Base-by-base conservation (phyloP, 2,797 vertebrate genomes). In the Enteromius radiatus region DNA sequence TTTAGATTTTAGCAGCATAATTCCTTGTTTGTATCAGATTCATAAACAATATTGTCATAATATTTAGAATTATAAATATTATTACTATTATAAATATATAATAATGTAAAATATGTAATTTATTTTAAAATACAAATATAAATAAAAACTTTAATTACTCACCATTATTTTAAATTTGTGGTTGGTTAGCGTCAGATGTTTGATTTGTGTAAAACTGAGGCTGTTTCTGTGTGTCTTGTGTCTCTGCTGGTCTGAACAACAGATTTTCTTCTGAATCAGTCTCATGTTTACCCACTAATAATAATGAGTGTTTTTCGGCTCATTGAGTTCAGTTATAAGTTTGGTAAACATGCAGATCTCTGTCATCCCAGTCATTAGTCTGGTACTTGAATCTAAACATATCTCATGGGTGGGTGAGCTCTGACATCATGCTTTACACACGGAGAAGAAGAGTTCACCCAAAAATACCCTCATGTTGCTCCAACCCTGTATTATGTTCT, bases 361-460 rank as follows among this genome's bases (percentile, higher is more conserved):
- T n/a, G 77, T 79, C 76, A 26, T 78, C 64, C 49, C 33, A 41
- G 31, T 54, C 77, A 56, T 38, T 68, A 54, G 47, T 79, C 47
- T 38, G 63, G 38, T 65, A 31, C 47, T 54, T 47, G 47, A 68
- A 78, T 28, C 64, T 52, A 68, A 79, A 68, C 77, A 21, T 21
- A 31, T 59, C 49, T 75, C 71, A 56, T 7, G 71, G 71, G 71
- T 74, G 49, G 31, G 28, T 54, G 49, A 9, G 52, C 71, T 38
- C 33, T 75, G 71, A 75, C 71, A 38, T 75, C 71, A 56, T 56
- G 33, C 33, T 3, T 17, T 56, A 56, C 33, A 75, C 36, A 56
- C 12, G 9, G 19, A 74, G 71, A 38, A 1, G 31, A 74, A 38
- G 49, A 74, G 31, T 23, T 23, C 11, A 23, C 71, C 31, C 71